These are phyloP conservation scores for Toxotes jaculatrix DNA, from an alignment of 2,113 vertebrate genomes.

Conservation along the genomic window DNA sequence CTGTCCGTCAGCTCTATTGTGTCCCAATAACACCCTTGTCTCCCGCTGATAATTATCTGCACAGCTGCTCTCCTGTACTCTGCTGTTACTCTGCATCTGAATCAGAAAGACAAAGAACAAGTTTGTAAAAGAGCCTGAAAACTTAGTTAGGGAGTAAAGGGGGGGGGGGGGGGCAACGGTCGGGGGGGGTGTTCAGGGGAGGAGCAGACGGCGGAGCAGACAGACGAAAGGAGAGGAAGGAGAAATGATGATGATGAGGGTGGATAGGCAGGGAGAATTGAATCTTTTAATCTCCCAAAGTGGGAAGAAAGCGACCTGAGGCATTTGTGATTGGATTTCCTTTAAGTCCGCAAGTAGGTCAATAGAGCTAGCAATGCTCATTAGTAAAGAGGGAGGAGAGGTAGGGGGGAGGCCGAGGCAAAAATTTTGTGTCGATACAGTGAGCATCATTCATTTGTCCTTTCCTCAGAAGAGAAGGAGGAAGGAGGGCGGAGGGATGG, in stretches of 20 bases:
- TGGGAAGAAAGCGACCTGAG: constrained; percentile 81
- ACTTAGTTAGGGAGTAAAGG: constrained; percentile 53
- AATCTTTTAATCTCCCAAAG: constrained; percentile 87
- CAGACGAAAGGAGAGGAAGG: constrained; percentile 63
- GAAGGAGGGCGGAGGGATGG: background rate
- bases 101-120: constrained; percentile 66
- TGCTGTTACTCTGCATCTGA: constrained; percentile 42
- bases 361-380: constrained; percentile 81
- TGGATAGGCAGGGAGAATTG: constrained; percentile 80
- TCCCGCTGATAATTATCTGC: constrained; percentile 77
- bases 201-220: constrained; percentile 36
- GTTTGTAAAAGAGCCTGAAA: constrained; percentile 68
- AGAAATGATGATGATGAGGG: constrained; percentile 79
- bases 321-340: constrained; percentile 86
- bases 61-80: constrained; percentile 52
- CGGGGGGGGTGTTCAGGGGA: constrained; percentile 15
- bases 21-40: constrained; percentile 63
- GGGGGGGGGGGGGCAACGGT: constrained; percentile 16
- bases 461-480: constrained; percentile 48
- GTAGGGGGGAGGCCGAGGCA: constrained; percentile 23
- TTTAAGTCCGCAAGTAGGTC: constrained; percentile 83
- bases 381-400: constrained; percentile 74
- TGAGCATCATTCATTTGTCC: constrained; percentile 72
- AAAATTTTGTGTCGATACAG: constrained; percentile 73
- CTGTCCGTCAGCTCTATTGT: constrained; percentile 55